phyloP scores from a whole-genome alignment of 2,888 invertebrate species.

The Tubulanus polymorphus region DNA sequence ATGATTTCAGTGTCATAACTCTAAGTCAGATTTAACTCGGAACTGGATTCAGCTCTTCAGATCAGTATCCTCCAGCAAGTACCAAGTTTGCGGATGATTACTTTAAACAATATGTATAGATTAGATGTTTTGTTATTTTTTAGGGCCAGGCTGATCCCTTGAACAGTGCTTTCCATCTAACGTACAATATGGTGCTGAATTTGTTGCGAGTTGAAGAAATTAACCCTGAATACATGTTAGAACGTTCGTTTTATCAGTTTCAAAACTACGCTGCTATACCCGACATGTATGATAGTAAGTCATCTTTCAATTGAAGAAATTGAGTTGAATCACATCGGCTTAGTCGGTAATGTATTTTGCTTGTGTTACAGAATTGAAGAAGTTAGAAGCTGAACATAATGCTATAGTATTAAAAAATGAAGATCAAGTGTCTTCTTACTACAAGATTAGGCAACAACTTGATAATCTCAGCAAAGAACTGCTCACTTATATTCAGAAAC shows the following conservation, averaged over 20 bases:
- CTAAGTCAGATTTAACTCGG: too few relatives aligned
- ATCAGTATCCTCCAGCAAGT: too few relatives aligned
- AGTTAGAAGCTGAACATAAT: conserved; percentile 35
- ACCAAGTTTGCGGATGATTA: too few relatives aligned
- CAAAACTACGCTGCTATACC: conserved; percentile 97
- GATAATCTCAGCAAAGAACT: conserved; percentile 72
- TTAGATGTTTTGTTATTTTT: too few relatives aligned
- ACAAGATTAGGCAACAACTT: conserved; percentile 77
- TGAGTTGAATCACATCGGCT: too few relatives aligned
- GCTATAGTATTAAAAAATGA: conserved; percentile 65
- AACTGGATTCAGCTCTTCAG: too few relatives aligned
- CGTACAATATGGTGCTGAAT: conserved; percentile 99
- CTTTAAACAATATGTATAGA: too few relatives aligned
- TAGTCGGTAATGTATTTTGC: not conserved
- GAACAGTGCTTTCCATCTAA: conserved; percentile 97
- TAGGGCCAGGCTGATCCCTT: conserved; percentile 94
- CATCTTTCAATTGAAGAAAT: too few relatives aligned
- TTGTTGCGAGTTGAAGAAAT: conserved; percentile 96
- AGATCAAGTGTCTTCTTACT: conserved; percentile 73
- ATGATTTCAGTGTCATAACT: too few relatives aligned
- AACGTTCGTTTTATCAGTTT: conserved; percentile 96
- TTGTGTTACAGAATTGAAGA: conserved; percentile 35
- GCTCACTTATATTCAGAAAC: conserved; percentile 73
- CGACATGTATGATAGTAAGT: conserved; percentile 66
- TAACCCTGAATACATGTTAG: conserved; percentile 98